Evolutionary conservation across 2,797 vertebrate species (phyloP).

Genomic region (Malurus leucopterus): DNA sequence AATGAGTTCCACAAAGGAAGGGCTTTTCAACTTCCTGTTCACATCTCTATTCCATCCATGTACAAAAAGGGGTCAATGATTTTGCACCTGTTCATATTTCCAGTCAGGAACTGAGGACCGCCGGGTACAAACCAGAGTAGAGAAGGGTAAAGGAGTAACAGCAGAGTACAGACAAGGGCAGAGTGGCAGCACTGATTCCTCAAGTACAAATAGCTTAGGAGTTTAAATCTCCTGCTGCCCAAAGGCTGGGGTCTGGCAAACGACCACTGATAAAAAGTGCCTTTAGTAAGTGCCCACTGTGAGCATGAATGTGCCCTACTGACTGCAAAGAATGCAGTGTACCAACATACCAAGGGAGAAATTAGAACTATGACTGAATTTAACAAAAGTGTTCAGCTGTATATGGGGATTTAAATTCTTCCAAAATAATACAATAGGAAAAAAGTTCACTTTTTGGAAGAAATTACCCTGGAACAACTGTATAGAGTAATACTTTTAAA

Average conservation of each 20-base stretch:
- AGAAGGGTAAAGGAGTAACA: not conserved
- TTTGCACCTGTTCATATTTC: not conserved
- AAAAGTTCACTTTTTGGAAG: not conserved
- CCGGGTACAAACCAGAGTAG: rapidly evolving
- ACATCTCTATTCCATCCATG: not conserved
- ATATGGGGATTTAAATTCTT: not conserved
- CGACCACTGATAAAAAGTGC: not conserved
- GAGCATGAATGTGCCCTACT: rapidly evolving
- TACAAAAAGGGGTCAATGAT: not conserved
- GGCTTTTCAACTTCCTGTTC: not conserved
- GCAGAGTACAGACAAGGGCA: not conserved
- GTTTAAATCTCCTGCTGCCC: not conserved
- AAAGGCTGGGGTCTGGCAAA: not conserved
- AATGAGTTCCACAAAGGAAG: not conserved
- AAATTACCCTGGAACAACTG: not conserved
- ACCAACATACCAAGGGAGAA: not conserved
- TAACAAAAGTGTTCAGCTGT: not conserved
- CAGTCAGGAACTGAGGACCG: not conserved
- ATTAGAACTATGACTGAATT: not conserved
- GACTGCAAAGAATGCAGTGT: not conserved
- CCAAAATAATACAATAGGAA: not conserved
- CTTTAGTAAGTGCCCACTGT: not conserved
- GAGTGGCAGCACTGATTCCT: not conserved
- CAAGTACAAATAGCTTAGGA: not conserved
- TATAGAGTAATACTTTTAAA: not conserved